Evolutionary conservation across 2,113 vertebrate species (phyloP).

Genomic region (Austrofundulus limnaeus): DNA sequence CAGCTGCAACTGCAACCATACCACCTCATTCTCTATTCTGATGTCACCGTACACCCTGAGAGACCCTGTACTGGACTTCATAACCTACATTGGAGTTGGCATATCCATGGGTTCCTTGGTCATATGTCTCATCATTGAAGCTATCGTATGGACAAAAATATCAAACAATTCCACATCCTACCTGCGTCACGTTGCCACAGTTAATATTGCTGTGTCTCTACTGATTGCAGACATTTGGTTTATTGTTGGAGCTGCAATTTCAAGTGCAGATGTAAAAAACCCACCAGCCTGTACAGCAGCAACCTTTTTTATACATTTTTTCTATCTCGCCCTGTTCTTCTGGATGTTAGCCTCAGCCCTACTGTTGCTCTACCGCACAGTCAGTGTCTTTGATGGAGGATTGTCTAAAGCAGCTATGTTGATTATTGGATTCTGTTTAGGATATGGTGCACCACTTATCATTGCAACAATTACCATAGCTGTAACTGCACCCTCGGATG

Average conservation of each 20-base stretch:
- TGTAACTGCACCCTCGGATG: slow-evolving; percentile 68
- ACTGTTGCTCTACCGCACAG: slow-evolving; percentile 81
- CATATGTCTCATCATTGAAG: slow-evolving; percentile 82
- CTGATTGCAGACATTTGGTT: slow-evolving; percentile 70
- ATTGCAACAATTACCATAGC: slow-evolving; percentile 81
- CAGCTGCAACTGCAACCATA: slow-evolving; percentile 83
- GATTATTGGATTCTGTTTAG: slow-evolving; percentile 70
- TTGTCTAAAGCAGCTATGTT: slow-evolving; percentile 43
- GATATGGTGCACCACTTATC: slow-evolving; percentile 82
- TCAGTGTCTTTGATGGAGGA: slow-evolving; percentile 70
- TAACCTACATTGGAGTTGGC: slow-evolving; percentile 82
- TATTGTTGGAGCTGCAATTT: slow-evolving; percentile 60
- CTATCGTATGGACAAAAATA: slow-evolving; percentile 80
- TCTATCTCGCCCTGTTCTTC: slow-evolving; percentile 86
- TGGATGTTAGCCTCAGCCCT: slow-evolving; percentile 87
- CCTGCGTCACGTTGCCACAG: slow-evolving; percentile 81
- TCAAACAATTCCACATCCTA: slow-evolving; percentile 77
- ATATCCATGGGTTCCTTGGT: slow-evolving; percentile 82
- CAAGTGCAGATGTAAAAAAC: background rate
- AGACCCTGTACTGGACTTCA: slow-evolving; percentile 35
- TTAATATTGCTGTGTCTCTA: slow-evolving; percentile 66
- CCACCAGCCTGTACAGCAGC: slow-evolving; percentile 67
- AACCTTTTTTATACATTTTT: slow-evolving; percentile 77
- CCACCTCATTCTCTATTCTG: slow-evolving; percentile 89
- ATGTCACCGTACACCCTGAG: slow-evolving; percentile 77